phyloP scores from a whole-genome alignment of 2,888 invertebrate genomes.

The Drosophila phalerata region DNA sequence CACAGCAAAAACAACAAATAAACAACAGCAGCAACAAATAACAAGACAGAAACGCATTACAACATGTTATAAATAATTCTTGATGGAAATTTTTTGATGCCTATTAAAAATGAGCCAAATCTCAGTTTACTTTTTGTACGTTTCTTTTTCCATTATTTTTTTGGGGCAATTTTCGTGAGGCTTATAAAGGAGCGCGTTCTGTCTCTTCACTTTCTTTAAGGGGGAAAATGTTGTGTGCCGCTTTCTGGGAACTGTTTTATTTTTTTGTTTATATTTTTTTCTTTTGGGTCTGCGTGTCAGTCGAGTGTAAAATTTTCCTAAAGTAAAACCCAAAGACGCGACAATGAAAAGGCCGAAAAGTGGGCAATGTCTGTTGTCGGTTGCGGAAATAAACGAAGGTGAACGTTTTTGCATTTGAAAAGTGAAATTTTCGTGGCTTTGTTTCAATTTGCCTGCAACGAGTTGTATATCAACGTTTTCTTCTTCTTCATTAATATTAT shows the following conservation, averaged over 20 bases:
- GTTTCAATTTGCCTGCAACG: constrained; percentile 50
- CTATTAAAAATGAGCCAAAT: constrained; percentile 28
- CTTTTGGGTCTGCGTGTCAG: constrained; percentile 36
- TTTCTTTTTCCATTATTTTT: constrained; percentile 36
- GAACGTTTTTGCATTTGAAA: constrained; percentile 78
- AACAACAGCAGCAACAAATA: constrained; percentile 32
- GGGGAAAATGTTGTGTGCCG: constrained; percentile 35
- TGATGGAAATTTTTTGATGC: constrained; percentile 61
- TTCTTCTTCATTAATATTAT: constrained; percentile 31
- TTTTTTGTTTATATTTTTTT: background rate
- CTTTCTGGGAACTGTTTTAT: constrained; percentile 37
- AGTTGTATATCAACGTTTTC: constrained; percentile 16
- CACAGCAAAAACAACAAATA: constrained; percentile 41
- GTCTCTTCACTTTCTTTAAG: constrained; percentile 63
- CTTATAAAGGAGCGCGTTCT: constrained; percentile 62
- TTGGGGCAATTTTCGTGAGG: constrained; percentile 50
- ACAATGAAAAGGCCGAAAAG: constrained; percentile 53
- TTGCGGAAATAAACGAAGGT: constrained; percentile 80
- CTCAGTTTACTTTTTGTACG: constrained; percentile 19
- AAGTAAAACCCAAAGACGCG: constrained; percentile 45
- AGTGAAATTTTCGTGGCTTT: constrained; percentile 75
- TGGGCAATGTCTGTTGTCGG: constrained; percentile 51
- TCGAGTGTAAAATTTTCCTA: constrained; percentile 69
- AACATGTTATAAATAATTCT: constrained; percentile 75
- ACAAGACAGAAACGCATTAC: constrained; percentile 52